Conservation (phyloP, 1,140 invertebrate species). For the Trinorchestia longiramus region DNA sequence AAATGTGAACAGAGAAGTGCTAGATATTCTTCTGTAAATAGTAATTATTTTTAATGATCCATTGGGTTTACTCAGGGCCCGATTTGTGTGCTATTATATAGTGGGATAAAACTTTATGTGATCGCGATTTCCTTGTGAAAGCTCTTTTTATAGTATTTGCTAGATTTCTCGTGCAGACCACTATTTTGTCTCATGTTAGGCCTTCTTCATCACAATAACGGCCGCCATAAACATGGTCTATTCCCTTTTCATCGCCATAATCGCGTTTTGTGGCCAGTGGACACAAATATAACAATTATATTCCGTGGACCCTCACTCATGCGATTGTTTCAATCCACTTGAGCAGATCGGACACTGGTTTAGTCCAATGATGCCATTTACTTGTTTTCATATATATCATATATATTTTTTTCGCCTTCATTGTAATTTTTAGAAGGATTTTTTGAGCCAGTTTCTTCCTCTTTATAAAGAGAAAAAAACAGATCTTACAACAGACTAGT, state of each 20-base stretch:
- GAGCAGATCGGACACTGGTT: neutral
- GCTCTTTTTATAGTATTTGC: neutral
- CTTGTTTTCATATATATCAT: neutral
- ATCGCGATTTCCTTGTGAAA: neutral
- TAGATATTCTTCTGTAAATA: neutral
- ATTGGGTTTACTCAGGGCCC: neutral
- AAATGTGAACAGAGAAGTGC: neutral
- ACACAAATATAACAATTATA: neutral
- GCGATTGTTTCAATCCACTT: neutral
- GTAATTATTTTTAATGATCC: neutral
- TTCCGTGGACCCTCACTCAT: neutral
- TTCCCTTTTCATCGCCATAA: neutral
- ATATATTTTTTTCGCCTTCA: neutral
- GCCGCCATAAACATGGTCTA: too few species aligned
- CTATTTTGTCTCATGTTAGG: neutral
- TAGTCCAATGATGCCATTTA: neutral
- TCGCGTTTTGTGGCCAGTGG: neutral
- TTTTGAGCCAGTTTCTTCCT: neutral
- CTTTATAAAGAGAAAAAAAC: neutral
- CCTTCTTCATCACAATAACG: neutral
- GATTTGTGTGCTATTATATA: neutral
- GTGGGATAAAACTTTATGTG: neutral
- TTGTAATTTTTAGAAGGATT: neutral
- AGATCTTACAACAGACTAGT: neutral
- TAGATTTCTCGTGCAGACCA: neutral